Percentiles rank a stretch among this genome's conserved stretches.
phyloP scores from a whole-genome alignment of 2,888 invertebrate species.

The Drosophila nigritarsus region DNA sequence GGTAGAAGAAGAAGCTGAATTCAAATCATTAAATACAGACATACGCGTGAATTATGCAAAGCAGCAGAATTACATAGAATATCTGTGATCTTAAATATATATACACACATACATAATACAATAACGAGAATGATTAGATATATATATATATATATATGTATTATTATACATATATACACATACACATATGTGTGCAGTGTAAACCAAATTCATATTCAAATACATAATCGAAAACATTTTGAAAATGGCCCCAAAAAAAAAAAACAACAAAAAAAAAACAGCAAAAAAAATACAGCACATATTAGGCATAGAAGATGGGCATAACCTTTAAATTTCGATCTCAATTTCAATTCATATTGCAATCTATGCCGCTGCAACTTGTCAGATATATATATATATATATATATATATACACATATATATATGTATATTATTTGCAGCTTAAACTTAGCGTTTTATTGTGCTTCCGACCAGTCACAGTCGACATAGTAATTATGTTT shows the following conservation, averaged over 20 bases:
- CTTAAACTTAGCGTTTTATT: not conserved
- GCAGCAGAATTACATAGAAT: conserved; percentile 84
- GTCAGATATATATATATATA: not conserved
- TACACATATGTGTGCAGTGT: conserved; percentile 16
- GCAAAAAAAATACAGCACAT: not conserved
- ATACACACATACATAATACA: conserved; percentile 42
- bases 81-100: conserved; percentile 86
- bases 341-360: conserved; percentile 1
- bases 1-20: conserved; percentile 11
- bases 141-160: not conserved
- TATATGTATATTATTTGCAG: not conserved
- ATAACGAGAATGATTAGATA: conserved; percentile 22
- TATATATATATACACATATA: not conserved
- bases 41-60: conserved; percentile 64
- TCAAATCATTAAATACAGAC: conserved; percentile 60
- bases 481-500: not conserved
- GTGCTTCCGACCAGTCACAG: not conserved
- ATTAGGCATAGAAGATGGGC: not conserved
- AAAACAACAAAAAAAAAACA: too few relatives aligned
- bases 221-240: conserved; percentile 5
- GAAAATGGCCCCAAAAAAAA: conserved; percentile 1
- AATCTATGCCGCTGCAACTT: too few relatives aligned
- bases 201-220: conserved; percentile 1
- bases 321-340: not conserved
- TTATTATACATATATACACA: conserved; percentile 15